Base-by-base conservation (phyloP, 2,113 vertebrate species). In the Onychostoma macrolepis region DNA sequence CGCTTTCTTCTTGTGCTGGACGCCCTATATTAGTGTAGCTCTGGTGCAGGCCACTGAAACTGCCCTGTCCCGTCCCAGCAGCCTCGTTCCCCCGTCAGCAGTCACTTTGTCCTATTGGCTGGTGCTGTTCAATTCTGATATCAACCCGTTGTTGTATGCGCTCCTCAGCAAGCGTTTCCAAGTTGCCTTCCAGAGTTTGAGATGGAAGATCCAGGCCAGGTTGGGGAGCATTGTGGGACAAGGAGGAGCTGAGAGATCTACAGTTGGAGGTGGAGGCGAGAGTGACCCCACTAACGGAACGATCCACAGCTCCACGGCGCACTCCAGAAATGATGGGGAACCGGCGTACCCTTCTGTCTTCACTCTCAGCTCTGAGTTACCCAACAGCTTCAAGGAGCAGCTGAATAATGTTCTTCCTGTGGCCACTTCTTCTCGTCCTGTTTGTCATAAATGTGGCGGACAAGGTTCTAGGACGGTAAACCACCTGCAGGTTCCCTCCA, bases 1-100 rank as follows among this genome's bases (percentile, higher is more conserved):
- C 0, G 93, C 93, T 13, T 96, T 96, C 87, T 94, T 96, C 85
- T 87, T 96, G 38, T 96, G 95, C 92, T 96, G 96, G 96, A 94
- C 94, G 6, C 96, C 96, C 4, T 95, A 95, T 83, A 92, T 95
- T 13, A 84, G 93, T 1, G 92, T 96, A 21, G 92, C 93, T 17
- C 82, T 96, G 45, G 83, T 95, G 80, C 95, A 95, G 90, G 94
- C 95, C 58, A 90, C 93, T 11, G 96, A 96, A 90, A 91, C 88
- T 0, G 94, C 94, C 1, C 88, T 94, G 26, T 90, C 90, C 8
- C 91, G 91, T n/a, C 85, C 77, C 3, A 81, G 91, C 77, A 94
- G 87, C 61, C 88, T 93, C 0, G 88, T 96, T 26, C 94, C 96
- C 0, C 86, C 92, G 2, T 91, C 89, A 2, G 93, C 91, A 3